These are phyloP conservation scores for Oithona nana DNA, from an alignment of 2,888 invertebrate genomes.

Conservation along the genomic window DNA sequence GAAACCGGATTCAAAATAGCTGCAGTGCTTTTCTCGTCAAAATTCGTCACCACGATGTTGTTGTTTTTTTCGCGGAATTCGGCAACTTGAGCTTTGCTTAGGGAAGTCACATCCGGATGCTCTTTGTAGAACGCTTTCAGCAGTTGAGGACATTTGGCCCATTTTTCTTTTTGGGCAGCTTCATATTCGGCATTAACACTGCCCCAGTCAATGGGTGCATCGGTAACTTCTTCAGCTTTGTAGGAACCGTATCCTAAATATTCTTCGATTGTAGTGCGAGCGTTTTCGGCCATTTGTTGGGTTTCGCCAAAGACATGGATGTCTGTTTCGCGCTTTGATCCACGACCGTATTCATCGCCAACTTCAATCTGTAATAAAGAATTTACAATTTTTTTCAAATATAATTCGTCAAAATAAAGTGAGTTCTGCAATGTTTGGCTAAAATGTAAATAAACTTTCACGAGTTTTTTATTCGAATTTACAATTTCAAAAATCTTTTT, in stretches of 20 bases:
- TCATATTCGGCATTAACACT: slow-evolving; percentile 29
- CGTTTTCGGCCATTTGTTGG: not conserved
- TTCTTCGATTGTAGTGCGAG: not conserved
- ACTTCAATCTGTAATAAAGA: not conserved
- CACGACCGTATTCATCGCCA: not conserved
- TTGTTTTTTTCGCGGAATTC: slow-evolving; percentile 41
- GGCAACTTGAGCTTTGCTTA: slow-evolving; percentile 42
- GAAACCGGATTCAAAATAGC: slow-evolving; percentile 53
- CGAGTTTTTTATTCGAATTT: too few relatives aligned
- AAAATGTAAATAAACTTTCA: too few relatives aligned
- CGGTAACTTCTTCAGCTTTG: not conserved
- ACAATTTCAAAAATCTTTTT: too few relatives aligned
- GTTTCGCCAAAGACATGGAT: not conserved
- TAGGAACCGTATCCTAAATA: not conserved
- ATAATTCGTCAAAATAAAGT: not conserved
- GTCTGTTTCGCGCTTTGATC: not conserved
- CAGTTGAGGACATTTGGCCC: slow-evolving; percentile 45
- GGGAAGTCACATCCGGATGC: slow-evolving; percentile 43
- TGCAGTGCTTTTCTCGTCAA: slow-evolving; percentile 23
- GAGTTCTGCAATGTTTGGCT: too few relatives aligned
- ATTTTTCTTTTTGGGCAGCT: slow-evolving; percentile 37
- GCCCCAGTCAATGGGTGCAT: slow-evolving; percentile 15
- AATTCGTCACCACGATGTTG: slow-evolving; percentile 44
- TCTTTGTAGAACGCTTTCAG: slow-evolving; percentile 67
- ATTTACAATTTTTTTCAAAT: not conserved